Evolutionary conservation across 2,113 vertebrate species (phyloP).

Genomic region (Lampris incognitus): DNA sequence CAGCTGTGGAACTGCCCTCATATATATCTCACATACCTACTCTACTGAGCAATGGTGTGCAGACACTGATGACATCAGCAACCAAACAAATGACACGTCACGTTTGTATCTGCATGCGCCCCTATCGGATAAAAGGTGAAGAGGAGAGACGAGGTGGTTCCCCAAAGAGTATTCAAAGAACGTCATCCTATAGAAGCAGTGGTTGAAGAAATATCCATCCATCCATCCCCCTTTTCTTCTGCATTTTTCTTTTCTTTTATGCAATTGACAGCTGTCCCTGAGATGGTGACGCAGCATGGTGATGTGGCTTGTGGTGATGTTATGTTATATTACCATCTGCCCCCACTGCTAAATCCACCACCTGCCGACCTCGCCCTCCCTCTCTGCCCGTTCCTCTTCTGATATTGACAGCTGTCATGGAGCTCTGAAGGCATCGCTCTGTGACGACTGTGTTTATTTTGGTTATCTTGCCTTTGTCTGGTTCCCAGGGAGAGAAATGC

Average conservation of each 20-base stretch:
- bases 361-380: slow-evolving; percentile 19
- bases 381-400: background rate
- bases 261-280: slow-evolving; percentile 68
- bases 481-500: slow-evolving; percentile 25
- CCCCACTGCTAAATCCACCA: slow-evolving; percentile 18
- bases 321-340: slow-evolving; percentile 47
- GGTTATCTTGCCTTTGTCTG: slow-evolving; percentile 48
- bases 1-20: too few relatives aligned
- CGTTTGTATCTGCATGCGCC: too few relatives aligned
- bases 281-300: slow-evolving; percentile 25
- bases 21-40: too few relatives aligned
- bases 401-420: slow-evolving; percentile 67
- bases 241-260: slow-evolving; percentile 34
- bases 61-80: too few relatives aligned
- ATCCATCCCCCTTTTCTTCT: slow-evolving; percentile 21
- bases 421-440: slow-evolving; percentile 11
- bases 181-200: too few relatives aligned
- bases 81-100: too few relatives aligned
- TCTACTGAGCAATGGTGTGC: too few relatives aligned
- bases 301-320: slow-evolving; percentile 13
- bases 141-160: too few relatives aligned
- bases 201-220: too few relatives aligned
- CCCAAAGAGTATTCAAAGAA: too few relatives aligned
- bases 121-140: too few relatives aligned
- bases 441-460: slow-evolving; percentile 56